These are phyloP conservation scores for Portevinia maculata DNA, from an alignment of 2,888 invertebrate species.

Conservation along the genomic window DNA sequence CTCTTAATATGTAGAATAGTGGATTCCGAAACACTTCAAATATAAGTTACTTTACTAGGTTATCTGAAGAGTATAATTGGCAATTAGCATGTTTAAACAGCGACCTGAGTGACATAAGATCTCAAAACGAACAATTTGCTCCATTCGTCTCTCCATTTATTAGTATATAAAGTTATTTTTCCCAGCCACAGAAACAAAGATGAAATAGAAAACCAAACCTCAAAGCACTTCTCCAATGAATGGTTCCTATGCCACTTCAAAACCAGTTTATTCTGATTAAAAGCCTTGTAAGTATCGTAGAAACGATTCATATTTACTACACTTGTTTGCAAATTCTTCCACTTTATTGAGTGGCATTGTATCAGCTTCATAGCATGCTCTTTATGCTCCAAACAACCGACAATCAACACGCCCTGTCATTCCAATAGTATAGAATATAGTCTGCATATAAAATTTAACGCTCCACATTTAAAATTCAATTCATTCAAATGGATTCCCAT, in stretches of 20 bases:
- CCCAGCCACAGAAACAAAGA: neutral
- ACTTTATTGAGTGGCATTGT: slow-evolving; percentile 17
- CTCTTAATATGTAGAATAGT: neutral
- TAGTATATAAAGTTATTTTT: no score
- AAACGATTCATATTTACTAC: slow-evolving; percentile 29
- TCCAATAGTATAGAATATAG: slow-evolving; percentile 16
- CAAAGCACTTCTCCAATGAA: neutral
- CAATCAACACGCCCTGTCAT: neutral
- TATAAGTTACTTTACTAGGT: neutral
- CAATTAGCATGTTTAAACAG: neutral
- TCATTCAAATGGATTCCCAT: slow-evolving; percentile 57
- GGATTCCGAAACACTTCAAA: neutral
- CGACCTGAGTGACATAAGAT: no score
- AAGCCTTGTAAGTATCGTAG: slow-evolving; percentile 15
- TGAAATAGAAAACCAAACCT: neutral
- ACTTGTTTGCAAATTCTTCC: slow-evolving; percentile 51
- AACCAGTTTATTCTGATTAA: slow-evolving; percentile 41
- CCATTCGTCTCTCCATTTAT: no score
- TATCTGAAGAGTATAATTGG: neutral
- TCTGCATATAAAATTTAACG: slow-evolving; percentile 64
- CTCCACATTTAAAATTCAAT: slow-evolving; percentile 68
- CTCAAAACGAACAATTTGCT: no score
- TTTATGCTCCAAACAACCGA: neutral
- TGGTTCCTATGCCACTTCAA: neutral
- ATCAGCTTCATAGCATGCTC: neutral